Evolutionary conservation across 2,888 invertebrate species (phyloP).

Genomic region (Orthosia incerta): DNA sequence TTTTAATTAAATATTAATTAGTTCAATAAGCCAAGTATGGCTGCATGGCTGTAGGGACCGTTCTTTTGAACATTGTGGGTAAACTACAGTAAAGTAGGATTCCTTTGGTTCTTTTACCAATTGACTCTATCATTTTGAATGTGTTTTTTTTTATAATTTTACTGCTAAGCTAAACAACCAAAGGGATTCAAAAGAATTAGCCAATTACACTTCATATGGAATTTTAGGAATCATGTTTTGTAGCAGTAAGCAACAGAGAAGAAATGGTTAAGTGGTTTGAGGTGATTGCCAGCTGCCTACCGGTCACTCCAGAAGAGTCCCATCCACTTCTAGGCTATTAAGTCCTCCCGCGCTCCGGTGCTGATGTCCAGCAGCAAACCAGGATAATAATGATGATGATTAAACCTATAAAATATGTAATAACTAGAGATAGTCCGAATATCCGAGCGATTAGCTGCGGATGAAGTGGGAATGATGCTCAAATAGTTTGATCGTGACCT

Average conservation of each 20-base stretch:
- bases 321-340: not conserved
- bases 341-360: not conserved
- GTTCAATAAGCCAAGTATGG: not conserved
- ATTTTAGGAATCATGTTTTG: not conserved
- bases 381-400: not conserved
- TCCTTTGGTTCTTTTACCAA: not conserved
- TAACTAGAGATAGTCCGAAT: not conserved
- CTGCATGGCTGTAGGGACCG: not conserved
- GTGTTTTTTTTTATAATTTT: no score
- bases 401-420: not conserved
- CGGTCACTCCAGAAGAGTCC: no score
- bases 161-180: not conserved
- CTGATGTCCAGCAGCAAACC: not conserved
- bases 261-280: no score
- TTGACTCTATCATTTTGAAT: not conserved
- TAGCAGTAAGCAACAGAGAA: not conserved
- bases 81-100: not conserved
- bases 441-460: not conserved
- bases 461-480: not conserved
- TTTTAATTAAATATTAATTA: not conserved
- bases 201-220: no score
- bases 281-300: no score
- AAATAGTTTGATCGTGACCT: conserved; percentile 12
- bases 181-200: not conserved
- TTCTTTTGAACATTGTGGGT: not conserved